phyloP scores from a whole-genome alignment of 2,888 invertebrate genomes.

The Eudasyphora cyanicolor region DNA sequence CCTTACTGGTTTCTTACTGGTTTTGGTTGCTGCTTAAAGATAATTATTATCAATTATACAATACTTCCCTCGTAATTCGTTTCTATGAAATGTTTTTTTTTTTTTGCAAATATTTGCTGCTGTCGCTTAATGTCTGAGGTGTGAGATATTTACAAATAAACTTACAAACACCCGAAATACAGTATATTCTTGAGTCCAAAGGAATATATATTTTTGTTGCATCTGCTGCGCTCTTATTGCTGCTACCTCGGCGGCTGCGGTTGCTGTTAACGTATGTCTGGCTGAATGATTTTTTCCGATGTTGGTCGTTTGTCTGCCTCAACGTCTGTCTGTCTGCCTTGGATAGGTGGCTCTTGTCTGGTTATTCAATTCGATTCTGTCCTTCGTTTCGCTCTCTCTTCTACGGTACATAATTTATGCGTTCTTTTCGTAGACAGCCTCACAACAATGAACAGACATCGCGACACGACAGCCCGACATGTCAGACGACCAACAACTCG shows the following conservation, averaged over 20 bases:
- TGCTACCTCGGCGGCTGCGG: not conserved
- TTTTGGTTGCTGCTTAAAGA: too few species aligned
- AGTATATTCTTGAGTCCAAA: conserved; percentile 35
- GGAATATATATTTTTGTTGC: conserved; percentile 30
- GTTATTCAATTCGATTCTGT: not conserved
- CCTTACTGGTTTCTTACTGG: too few species aligned
- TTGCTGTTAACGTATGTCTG: conserved; percentile 15
- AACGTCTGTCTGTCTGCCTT: conserved; percentile 27
- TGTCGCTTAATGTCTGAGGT: conserved; percentile 52
- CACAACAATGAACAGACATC: conserved; percentile 59
- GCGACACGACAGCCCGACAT: conserved; percentile 58
- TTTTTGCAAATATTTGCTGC: conserved; percentile 15
- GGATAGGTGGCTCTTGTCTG: conserved; percentile 41
- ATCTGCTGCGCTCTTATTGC: conserved; percentile 13
- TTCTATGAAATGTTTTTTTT: conserved; percentile 22
- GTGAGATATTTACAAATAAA: conserved; percentile 53
- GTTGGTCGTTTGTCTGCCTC: conserved; percentile 39
- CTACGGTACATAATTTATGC: conserved; percentile 63
- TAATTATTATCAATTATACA: too few species aligned
- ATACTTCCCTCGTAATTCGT: not conserved
- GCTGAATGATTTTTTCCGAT: conserved; percentile 45
- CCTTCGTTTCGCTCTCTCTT: not conserved
- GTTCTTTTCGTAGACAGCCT: conserved; percentile 65
- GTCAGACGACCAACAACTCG: conserved; percentile 23
- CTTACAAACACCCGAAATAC: conserved; percentile 27